phyloP scores from a whole-genome alignment of 2,797 vertebrate genomes.

The Mallotus villosus region DNA sequence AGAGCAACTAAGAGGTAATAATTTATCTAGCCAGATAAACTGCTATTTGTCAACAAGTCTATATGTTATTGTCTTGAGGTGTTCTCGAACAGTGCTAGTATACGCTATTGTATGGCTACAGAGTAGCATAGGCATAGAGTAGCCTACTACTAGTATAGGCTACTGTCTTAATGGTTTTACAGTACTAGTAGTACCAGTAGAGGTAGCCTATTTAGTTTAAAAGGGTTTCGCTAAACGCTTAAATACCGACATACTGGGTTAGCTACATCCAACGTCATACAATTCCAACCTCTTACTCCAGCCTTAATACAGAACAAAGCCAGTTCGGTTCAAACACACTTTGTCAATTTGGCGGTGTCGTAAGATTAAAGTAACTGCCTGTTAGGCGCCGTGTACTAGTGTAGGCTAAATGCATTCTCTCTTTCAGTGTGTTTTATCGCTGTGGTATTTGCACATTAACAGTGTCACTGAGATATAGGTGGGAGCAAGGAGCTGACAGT shows the following conservation, averaged over 20 bases:
- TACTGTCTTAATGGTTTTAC: too few relatives aligned
- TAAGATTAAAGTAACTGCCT: slow-evolving; percentile 26
- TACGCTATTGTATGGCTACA: too few relatives aligned
- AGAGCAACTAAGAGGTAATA: slow-evolving; percentile 4
- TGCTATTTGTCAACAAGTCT: not conserved
- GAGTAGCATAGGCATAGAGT: too few relatives aligned
- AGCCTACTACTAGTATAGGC: too few relatives aligned
- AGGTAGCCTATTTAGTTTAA: not conserved
- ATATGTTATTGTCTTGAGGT: not conserved
- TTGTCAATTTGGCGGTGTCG: not conserved
- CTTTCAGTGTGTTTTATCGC: slow-evolving; percentile 42
- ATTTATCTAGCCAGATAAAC: not conserved
- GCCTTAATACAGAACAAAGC: not conserved
- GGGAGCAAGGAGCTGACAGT: not conserved
- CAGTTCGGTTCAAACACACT: not conserved
- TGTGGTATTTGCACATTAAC: slow-evolving; percentile 37
- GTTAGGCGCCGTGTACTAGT: not conserved
- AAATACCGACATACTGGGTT: not conserved
- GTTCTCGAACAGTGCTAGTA: too few relatives aligned
- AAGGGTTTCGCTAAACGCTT: not conserved
- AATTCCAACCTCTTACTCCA: not conserved
- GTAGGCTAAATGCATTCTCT: not conserved
- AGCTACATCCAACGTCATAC: not conserved
- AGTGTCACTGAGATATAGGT: slow-evolving; percentile 36
- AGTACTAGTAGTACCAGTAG: too few relatives aligned